Base-by-base conservation (phyloP, 2,888 invertebrate species). In the Ceratothoa steindachneri region DNA sequence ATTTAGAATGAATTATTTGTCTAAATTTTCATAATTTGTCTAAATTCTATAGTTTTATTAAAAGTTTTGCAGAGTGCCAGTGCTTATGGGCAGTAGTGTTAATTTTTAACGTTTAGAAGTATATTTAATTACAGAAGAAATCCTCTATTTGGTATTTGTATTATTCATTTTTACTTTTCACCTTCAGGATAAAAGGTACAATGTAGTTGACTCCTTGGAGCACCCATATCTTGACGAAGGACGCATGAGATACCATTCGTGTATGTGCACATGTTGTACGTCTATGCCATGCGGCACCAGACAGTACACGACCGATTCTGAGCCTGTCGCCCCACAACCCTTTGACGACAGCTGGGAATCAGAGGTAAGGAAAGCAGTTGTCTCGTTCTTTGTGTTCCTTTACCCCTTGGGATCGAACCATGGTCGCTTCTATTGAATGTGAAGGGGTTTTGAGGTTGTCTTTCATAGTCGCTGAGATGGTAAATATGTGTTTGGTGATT, bases 141-240 rank as follows among this genome's bases (percentile, higher is more conserved):
- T n/a, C n/a, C n/a, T n/a, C n/a, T n/a, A n/a, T n/a, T n/a, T n/a
- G n/a, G n/a, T n/a, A n/a, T n/a, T n/a, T n/a, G n/a, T n/a, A n/a
- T n/a, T n/a, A n/a, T n/a, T n/a, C n/a, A n/a, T n/a, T n/a, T n/a
- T n/a, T n/a, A n/a, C n/a, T n/a, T 31, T 30, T 31, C 30, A 22
- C 60, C 27, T 84, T 84, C 83, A 93, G 93, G 91, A 94, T 83
- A 95, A 96, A 86, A 90, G 99, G 83, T 95, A 97, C 84, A 91
- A 92, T 1, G 96, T 97, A 71, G 91, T 92, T 75, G 95, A 97
- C 84, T 98, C 98, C 31, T 88, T 99, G 81, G 92, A 94, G 72
- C 98, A 98, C 87, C 96, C 97, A 5, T 99, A 98, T 87, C 87
- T 99, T 81, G 97, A 97, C 84, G 99, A 99, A 85, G 99, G 98